These are phyloP conservation scores for Paracyprichromis sp. DNA, from an alignment of 2,113 vertebrate species.

Conservation along the genomic window DNA sequence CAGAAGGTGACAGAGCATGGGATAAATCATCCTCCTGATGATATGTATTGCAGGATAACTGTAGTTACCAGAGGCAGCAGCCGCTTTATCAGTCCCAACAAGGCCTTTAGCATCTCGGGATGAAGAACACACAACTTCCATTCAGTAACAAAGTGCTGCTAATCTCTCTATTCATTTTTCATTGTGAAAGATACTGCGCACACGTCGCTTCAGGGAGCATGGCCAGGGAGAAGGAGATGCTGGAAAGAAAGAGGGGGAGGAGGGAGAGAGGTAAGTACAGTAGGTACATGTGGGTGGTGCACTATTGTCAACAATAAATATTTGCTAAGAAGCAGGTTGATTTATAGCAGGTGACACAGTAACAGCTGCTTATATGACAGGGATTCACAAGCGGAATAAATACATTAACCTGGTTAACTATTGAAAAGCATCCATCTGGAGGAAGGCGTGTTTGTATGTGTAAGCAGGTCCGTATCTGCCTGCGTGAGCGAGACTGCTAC, in stretches of 20 bases:
- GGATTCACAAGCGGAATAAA: conserved; percentile 16
- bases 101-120: conserved; percentile 3
- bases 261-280: neutral
- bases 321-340: neutral
- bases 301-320: neutral
- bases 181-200: neutral
- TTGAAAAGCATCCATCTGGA: conserved; percentile 16
- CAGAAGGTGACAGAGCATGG: neutral
- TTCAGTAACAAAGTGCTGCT: conserved; percentile 38
- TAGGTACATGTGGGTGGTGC: neutral
- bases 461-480: neutral
- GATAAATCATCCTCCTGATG: conserved; percentile 6
- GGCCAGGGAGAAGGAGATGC: neutral
- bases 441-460: neutral
- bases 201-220: neutral
- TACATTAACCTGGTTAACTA: conserved; percentile 28
- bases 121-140: neutral
- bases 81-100: conserved; percentile 39
- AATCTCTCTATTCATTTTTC: conserved; percentile 51
- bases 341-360: neutral
- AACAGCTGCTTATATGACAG: conserved; percentile 9
- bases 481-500: neutral
- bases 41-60: neutral
- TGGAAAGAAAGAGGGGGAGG: neutral
- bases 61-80: conserved; percentile 16